These are phyloP conservation scores for Brachypterus glaber DNA, from an alignment of 2,888 invertebrate species.

Conservation along the genomic window DNA sequence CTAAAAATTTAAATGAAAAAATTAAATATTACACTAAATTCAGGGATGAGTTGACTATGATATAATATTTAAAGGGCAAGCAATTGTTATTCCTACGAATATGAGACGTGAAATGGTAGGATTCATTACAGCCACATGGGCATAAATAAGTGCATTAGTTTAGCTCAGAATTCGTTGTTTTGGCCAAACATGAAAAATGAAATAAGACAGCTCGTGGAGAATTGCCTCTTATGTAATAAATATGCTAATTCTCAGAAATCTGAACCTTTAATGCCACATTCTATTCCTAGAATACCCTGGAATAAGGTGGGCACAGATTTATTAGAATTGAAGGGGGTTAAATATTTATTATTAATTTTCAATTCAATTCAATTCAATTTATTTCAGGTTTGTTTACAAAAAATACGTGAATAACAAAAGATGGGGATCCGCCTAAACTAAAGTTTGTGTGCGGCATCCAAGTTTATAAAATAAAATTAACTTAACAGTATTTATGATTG, in stretches of 20 bases:
- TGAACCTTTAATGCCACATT: constrained; percentile 16
- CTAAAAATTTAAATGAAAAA: constrained; percentile 5
- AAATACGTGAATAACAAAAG: no score
- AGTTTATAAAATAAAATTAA: no score
- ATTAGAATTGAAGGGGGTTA: no score
- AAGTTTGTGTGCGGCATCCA: no score
- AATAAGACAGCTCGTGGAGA: constrained; percentile 12
- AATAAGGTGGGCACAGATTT: constrained; percentile 8
- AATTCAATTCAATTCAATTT: no score
- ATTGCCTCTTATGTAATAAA: constrained; percentile 14
- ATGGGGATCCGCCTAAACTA: no score
- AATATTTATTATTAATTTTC: no score
- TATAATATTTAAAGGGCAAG: constrained; percentile 11
- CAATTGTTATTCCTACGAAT: constrained; percentile 12
- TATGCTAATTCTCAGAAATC: constrained; percentile 11
- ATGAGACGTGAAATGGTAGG: constrained; percentile 13
- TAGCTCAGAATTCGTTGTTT: constrained; percentile 14
- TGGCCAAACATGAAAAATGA: constrained; percentile 16
- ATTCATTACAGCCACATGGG: constrained; percentile 18
- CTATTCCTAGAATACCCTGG: constrained; percentile 14
- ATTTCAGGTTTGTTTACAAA: no score
- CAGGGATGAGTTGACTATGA: constrained; percentile 6
- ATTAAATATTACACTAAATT: constrained; percentile 5
- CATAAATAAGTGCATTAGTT: constrained; percentile 13
- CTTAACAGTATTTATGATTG: no score